Conservation (phyloP, 2,888 invertebrate genomes). For the Diplolepis rosae region DNA sequence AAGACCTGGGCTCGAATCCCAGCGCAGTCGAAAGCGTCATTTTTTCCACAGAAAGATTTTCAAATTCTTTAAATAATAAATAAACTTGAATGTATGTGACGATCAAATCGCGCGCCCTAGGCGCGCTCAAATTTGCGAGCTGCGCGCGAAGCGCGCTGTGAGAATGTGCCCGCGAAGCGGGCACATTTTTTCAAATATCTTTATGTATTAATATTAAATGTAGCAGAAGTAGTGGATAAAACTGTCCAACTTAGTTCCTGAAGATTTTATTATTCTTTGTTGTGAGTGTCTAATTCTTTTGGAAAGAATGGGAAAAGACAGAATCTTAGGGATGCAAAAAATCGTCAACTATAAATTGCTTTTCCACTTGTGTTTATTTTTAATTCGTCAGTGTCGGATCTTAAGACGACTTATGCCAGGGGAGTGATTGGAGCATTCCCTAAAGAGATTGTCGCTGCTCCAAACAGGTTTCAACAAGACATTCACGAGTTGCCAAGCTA, state of each 20-base stretch:
- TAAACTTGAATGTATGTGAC: too few species aligned
- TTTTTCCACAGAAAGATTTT: too few species aligned
- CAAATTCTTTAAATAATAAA: too few species aligned
- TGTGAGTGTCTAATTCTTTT: not conserved
- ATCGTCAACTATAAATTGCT: not conserved
- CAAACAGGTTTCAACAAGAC: not conserved
- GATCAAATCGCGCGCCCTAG: too few species aligned
- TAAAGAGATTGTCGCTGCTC: not conserved
- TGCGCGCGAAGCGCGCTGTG: too few species aligned
- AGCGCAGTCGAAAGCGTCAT: too few species aligned
- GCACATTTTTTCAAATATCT: too few species aligned
- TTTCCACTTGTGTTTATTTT: not conserved
- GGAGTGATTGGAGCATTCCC: not conserved
- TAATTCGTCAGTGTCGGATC: not conserved
- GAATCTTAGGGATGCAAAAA: not conserved
- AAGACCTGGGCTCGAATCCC: too few species aligned
- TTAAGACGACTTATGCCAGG: not conserved
- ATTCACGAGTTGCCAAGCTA: not conserved
- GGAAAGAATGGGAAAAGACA: not conserved
- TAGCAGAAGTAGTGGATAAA: too few species aligned
- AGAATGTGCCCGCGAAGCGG: too few species aligned
- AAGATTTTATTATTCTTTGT: not conserved
- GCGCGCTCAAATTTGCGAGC: too few species aligned
- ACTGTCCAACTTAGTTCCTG: not conserved
- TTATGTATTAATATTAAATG: too few species aligned